phyloP scores from a whole-genome alignment of 2,113 vertebrate genomes.

The Mastomys natalensis region DNA sequence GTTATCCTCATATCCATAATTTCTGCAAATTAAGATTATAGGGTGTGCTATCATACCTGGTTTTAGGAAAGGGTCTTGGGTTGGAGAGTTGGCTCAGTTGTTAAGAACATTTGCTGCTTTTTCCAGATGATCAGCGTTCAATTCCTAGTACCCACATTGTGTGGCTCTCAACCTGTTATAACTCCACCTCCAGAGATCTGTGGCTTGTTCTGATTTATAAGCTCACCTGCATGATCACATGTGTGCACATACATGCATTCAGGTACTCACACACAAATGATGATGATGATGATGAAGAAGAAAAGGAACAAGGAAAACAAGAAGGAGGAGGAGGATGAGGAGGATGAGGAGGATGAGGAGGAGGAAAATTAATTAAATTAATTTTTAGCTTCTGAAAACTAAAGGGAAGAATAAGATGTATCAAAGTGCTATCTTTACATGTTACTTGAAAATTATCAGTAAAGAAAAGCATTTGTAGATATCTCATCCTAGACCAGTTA shows the following conservation, averaged over 20 bases:
- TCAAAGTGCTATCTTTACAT: background rate
- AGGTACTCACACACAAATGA: background rate
- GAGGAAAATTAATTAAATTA: no score
- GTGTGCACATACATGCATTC: background rate
- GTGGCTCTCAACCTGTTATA: no score
- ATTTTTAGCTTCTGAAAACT: background rate
- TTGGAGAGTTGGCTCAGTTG: background rate
- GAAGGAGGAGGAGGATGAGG: no score
- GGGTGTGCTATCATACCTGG: no score
- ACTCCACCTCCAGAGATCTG: background rate
- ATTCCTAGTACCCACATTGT: background rate
- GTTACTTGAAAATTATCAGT: background rate
- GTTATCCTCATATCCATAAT: background rate
- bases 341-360: no score
- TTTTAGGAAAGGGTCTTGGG: background rate
- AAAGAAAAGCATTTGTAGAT: background rate
- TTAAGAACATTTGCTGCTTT: background rate
- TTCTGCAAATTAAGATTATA: background rate
- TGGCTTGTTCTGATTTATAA: background rate
- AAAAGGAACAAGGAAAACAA: no score
- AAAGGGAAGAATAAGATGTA: no score
- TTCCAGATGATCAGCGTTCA: background rate
- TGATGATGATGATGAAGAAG: no score
- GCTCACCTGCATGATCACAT: background rate
- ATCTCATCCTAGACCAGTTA: background rate